Conservation (phyloP, 2,797 vertebrate species). For the Leptoclinus maculatus region DNA sequence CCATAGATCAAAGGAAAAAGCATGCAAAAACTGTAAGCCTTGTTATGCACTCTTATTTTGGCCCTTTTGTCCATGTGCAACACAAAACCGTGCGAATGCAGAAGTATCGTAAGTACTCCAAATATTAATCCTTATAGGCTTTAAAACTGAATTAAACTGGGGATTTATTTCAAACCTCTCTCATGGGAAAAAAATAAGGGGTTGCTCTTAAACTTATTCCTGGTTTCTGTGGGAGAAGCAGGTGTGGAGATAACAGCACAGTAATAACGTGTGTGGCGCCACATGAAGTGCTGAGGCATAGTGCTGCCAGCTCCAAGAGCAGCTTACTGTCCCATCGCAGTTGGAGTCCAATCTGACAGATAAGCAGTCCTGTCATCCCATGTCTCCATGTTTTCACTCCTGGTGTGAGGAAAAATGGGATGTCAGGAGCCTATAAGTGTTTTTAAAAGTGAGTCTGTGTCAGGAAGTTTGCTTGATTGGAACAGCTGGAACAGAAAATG, state of each 20-base stretch:
- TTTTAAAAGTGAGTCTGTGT: conserved; percentile 9
- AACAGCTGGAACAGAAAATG: not conserved
- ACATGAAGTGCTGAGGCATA: conserved; percentile 20
- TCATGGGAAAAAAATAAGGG: not conserved
- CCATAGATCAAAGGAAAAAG: no score
- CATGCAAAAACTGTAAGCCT: no score
- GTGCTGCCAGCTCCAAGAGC: conserved; percentile 30
- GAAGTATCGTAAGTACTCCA: not conserved
- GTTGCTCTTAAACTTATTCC: not conserved
- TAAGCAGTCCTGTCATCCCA: conserved; percentile 35
- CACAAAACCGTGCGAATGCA: not conserved
- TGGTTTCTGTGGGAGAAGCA: conserved; percentile 4
- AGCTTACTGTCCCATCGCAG: conserved; percentile 45
- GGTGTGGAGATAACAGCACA: conserved; percentile 7
- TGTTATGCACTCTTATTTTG: no score
- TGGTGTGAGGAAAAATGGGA: conserved; percentile 12
- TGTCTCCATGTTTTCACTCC: conserved; percentile 31
- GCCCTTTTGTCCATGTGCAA: not conserved
- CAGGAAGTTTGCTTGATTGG: not conserved
- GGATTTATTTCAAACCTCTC: not conserved
- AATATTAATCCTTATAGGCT: not conserved
- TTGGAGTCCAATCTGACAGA: conserved; percentile 43
- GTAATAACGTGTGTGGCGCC: conserved; percentile 20
- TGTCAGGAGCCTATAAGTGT: conserved; percentile 1
- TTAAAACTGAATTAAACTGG: not conserved